Evolutionary conservation across 2,797 vertebrate genomes (phyloP).

Genomic region (Phrynocephalus guinanensis): DNA sequence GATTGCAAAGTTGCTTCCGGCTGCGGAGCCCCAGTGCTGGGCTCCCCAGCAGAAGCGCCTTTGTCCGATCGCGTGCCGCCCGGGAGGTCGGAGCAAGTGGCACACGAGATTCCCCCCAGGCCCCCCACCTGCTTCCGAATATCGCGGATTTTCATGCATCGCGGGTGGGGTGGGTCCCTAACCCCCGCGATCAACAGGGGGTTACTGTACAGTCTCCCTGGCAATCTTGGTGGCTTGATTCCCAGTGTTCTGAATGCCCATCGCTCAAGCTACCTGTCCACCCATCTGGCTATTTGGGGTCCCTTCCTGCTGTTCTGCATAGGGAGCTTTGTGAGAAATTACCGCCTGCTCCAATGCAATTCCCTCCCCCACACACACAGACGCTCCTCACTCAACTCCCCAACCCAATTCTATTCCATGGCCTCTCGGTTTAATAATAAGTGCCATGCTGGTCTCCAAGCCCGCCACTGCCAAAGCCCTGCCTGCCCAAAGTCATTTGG

Average conservation of each 20-base stretch:
- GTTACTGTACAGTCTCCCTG: neutral
- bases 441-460: constrained; percentile 63
- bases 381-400: neutral
- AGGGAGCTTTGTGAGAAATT: constrained; percentile 51
- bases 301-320: constrained; percentile 44
- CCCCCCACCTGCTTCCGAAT: too few relatives aligned
- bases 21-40: too few relatives aligned
- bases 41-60: too few relatives aligned
- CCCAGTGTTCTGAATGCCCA: constrained; percentile 18
- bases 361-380: constrained; percentile 33
- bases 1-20: too few relatives aligned
- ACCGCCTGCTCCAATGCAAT: constrained; percentile 41
- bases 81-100: too few relatives aligned
- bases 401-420: constrained; percentile 51
- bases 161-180: too few relatives aligned
- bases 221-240: neutral
- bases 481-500: constrained; percentile 90
- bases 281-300: constrained; percentile 69
- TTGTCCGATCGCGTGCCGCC: too few relatives aligned
- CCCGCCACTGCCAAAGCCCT: constrained; percentile 79
- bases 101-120: too few relatives aligned
- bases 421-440: constrained; percentile 72
- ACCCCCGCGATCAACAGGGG: too few relatives aligned
- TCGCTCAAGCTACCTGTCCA: constrained; percentile 32
- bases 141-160: too few relatives aligned